phyloP scores from a whole-genome alignment of 2,113 vertebrate genomes.

The Steatornis caripensis region DNA sequence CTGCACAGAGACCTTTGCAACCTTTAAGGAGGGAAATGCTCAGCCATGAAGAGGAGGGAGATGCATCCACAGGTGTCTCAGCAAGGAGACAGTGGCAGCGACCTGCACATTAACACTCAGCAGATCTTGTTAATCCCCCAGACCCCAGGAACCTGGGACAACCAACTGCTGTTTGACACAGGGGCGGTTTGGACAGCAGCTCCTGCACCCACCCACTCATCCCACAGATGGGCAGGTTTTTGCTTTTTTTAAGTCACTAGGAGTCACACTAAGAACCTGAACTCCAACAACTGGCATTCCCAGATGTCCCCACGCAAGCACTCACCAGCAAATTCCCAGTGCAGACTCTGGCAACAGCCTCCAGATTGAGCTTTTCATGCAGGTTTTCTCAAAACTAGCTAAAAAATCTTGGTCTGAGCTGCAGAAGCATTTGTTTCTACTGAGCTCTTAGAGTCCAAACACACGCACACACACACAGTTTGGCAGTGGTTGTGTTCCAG shows the following conservation, averaged over 20 bases:
- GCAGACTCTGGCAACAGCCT: neutral
- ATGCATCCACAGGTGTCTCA: neutral
- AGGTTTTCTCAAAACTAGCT: constrained; percentile 41
- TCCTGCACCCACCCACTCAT: neutral
- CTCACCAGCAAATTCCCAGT: neutral
- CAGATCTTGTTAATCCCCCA: neutral
- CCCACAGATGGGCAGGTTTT: neutral
- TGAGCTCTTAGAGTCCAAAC: constrained; percentile 65
- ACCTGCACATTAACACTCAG: neutral
- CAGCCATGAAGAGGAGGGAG: neutral
- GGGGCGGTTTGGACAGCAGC: neutral
- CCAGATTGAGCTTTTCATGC: neutral
- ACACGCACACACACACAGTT: constrained; percentile 63
- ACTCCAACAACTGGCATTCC: neutral
- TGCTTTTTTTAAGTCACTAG: neutral
- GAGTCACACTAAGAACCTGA: neutral
- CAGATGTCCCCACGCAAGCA: neutral
- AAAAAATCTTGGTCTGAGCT: constrained; percentile 61
- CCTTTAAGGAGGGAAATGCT: neutral
- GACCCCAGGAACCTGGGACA: neutral
- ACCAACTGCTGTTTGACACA: neutral
- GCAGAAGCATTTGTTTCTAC: constrained; percentile 71
- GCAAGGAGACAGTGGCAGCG: neutral
- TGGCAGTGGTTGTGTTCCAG: constrained; percentile 79
- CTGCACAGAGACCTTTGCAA: neutral